A percentile compares a stretch with the other conserved stretches of the same genome.
Conservation (phyloP, 2,888 invertebrate species). For the Drosophila macrospina region DNA sequence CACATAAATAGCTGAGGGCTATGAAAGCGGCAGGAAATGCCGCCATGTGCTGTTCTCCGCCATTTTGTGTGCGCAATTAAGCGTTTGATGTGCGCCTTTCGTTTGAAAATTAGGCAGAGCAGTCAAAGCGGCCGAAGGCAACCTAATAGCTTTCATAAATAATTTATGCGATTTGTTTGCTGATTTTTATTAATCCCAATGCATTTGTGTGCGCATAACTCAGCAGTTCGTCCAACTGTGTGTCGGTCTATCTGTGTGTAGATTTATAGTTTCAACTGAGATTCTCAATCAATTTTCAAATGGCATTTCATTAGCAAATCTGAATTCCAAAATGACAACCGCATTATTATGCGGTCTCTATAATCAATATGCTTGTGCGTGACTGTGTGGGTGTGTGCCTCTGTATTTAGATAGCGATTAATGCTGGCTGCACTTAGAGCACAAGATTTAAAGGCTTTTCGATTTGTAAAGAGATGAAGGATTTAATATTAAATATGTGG, state of each 20-base stretch:
- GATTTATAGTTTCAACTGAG: conserved; percentile 51
- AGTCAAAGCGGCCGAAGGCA: conserved; percentile 33
- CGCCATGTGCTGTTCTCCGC: conserved; percentile 46
- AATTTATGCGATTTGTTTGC: conserved; percentile 62
- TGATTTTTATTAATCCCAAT: conserved; percentile 51
- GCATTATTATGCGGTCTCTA: conserved; percentile 27
- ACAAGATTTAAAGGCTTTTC: conserved; percentile 22
- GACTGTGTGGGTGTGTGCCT: neutral
- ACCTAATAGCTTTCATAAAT: conserved; percentile 53
- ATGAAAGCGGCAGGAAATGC: conserved; percentile 40
- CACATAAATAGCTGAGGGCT: conserved; percentile 43
- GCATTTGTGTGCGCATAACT: conserved; percentile 21
- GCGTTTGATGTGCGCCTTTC: conserved; percentile 63
- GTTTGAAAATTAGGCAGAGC: conserved; percentile 51
- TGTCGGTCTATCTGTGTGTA: neutral
- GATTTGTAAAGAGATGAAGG: conserved; percentile 6
- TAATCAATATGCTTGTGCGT: conserved; percentile 1
- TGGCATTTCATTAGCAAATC: conserved; percentile 55
- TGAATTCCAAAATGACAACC: conserved; percentile 32
- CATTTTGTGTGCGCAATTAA: conserved; percentile 63
- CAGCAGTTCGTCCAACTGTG: conserved; percentile 10
- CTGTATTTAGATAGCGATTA: conserved; percentile 11
- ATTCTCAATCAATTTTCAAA: conserved; percentile 51
- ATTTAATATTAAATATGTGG: conserved; percentile 19
- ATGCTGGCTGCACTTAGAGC: neutral